phyloP scores from a whole-genome alignment of 2,113 vertebrate species.

The Pycnonotus jocosus region DNA sequence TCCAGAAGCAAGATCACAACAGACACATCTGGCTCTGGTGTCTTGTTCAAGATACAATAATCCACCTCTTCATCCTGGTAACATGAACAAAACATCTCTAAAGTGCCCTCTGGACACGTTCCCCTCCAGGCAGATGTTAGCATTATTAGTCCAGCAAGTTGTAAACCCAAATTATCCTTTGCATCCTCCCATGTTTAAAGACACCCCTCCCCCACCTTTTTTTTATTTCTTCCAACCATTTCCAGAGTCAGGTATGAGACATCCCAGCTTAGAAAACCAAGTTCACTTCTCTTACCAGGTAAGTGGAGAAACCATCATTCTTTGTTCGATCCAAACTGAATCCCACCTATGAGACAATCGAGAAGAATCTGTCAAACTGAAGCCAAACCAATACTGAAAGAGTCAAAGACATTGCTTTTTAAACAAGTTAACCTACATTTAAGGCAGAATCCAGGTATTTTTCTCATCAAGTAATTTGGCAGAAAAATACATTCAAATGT shows the following conservation, averaged over 20 bases:
- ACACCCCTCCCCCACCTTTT: accelerated
- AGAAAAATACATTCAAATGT: neutral
- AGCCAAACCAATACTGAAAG: neutral
- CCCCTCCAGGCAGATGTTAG: accelerated
- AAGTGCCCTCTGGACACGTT: neutral
- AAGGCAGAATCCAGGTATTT: neutral
- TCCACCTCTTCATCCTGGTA: constrained; percentile 80
- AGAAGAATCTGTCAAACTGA: neutral
- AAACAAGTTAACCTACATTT: neutral
- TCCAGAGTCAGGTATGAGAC: neutral
- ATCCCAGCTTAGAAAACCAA: neutral
- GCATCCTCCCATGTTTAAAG: neutral
- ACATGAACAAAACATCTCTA: neutral
- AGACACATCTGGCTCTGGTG: constrained; percentile 60
- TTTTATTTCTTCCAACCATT: neutral
- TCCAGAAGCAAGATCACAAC: constrained; percentile 78
- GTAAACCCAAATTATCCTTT: neutral
- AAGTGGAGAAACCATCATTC: constrained; percentile 83
- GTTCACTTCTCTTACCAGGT: constrained; percentile 69
- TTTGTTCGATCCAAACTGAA: constrained; percentile 83
- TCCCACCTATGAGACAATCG: constrained; percentile 69
- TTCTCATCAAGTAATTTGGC: neutral
- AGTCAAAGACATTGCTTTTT: neutral
- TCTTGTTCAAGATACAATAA: constrained; percentile 78
- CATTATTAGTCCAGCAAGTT: neutral